Base-by-base conservation (phyloP, 2,113 vertebrate genomes). In the Spilogale gracilis region DNA sequence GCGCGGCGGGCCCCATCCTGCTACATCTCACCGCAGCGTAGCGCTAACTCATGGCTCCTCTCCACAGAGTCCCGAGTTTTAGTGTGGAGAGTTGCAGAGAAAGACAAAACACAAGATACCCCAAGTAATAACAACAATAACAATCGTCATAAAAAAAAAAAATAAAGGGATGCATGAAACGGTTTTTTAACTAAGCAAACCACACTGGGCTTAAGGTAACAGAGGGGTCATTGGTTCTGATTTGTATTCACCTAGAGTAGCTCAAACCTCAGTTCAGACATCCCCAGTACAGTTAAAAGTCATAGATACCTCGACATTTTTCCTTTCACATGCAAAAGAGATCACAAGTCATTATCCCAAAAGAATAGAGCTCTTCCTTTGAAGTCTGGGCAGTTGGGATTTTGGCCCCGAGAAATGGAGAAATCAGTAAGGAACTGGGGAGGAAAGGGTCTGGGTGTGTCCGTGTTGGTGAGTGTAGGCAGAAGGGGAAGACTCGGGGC, bases 21-120 rank as follows among this genome's bases (percentile, higher is more conserved):
- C 98, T 98, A 98, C 98, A 98, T 98, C 97, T 98, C 98, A 99
- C 98, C 98, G 99, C 99, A 99, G 99, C 99, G 98, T 98, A 96
- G 98, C 98, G 97, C 99, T 99, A 98, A 99, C 99, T 99, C 99
- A 99, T 99, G 99, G 99, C 99, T 99, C 99, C 98, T 99, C 99
- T 98, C 99, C 99, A 98, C 98, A 97, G 97, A 97, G 98, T 98
- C 97, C 97, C 98, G 97, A 90, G 97, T 97, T 98, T 98, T 98
- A 98, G 98, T 98, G 99, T 99, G 99, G 99, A 98, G 99, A 99
- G 98, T 93, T 98, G 99, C 99, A 99, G 98, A 99, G 98, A 56
- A 65, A 87, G 94, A 94, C 54, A 81, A 86, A 93, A 96, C 97
- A 97, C 97, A 1, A 98, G 98, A 94, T 96, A 98, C 96, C 97